Evolutionary conservation across 1,140 invertebrate species (phyloP).

Genomic region (Drosophila simulans): DNA sequence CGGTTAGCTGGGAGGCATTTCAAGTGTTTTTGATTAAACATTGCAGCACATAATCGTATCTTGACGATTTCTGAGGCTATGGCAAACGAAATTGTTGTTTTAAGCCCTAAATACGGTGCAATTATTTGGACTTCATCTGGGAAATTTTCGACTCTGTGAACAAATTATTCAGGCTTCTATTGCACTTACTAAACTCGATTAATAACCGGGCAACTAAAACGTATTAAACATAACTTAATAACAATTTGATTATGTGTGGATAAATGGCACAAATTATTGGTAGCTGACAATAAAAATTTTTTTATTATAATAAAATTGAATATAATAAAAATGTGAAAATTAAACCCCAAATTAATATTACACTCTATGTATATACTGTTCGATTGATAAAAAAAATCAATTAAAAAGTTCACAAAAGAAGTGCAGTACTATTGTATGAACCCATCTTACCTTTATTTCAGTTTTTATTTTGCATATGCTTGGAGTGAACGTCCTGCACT

Average conservation of each 20-base stretch:
- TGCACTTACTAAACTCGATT: not conserved
- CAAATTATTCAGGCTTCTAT: not conserved
- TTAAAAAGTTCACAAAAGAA: constrained; percentile 7
- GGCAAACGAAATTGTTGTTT: not conserved
- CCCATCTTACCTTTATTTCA: constrained; percentile 13
- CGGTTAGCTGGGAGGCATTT: not conserved
- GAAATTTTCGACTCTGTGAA: not conserved
- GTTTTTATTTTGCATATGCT: constrained; percentile 37
- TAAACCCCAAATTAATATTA: too few relatives aligned
- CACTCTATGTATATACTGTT: too few relatives aligned
- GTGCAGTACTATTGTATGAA: not conserved
- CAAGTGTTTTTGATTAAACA: constrained; percentile 34
- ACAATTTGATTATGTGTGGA: not conserved
- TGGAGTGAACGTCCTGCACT: constrained; percentile 55
- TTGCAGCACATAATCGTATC: not conserved
- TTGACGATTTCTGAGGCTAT: not conserved
- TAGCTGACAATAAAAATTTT: too few relatives aligned
- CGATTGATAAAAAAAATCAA: not conserved
- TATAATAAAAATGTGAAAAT: too few relatives aligned
- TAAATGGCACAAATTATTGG: too few relatives aligned
- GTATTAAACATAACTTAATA: not conserved
- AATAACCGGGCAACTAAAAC: not conserved
- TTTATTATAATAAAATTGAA: too few relatives aligned
- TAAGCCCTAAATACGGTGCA: not conserved
- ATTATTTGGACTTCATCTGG: not conserved